Percentiles rank a stretch among this genome's conserved stretches.
Conservation (phyloP, 2,888 invertebrate species). For the Thysanoteuthis rhombus region DNA sequence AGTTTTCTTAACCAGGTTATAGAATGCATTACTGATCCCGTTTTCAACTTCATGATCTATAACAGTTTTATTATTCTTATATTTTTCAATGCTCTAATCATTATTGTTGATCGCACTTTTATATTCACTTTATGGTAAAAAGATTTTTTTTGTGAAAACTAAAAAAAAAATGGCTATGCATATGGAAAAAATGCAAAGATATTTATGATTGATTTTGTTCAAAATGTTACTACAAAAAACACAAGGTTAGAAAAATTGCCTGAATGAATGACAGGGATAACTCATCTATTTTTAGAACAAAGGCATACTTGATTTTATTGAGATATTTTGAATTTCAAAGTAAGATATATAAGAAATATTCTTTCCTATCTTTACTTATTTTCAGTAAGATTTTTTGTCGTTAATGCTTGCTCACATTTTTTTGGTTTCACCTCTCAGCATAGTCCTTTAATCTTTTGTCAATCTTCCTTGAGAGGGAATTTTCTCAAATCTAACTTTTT, state of each 20-base stretch:
- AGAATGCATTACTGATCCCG: too few relatives aligned
- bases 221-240: neutral
- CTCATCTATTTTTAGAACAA: neutral
- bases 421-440: neutral
- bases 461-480: neutral
- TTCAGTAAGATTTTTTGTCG: neutral
- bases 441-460: neutral
- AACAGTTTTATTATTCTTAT: too few relatives aligned
- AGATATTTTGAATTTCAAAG: neutral
- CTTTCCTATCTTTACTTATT: neutral
- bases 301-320: neutral
- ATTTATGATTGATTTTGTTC: neutral
- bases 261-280: neutral
- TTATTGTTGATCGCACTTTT: too few relatives aligned
- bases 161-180: too few relatives aligned
- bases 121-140: too few relatives aligned
- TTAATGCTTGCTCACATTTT: neutral
- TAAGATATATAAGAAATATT: neutral
- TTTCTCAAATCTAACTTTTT: neutral
- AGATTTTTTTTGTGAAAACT: too few relatives aligned
- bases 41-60: too few relatives aligned
- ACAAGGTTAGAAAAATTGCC: neutral
- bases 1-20: too few relatives aligned
- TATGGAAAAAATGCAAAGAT: neutral
- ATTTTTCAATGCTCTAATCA: too few relatives aligned